Base-by-base conservation (phyloP, 2,797 vertebrate genomes). In the Phrynocephalus guinanensis region DNA sequence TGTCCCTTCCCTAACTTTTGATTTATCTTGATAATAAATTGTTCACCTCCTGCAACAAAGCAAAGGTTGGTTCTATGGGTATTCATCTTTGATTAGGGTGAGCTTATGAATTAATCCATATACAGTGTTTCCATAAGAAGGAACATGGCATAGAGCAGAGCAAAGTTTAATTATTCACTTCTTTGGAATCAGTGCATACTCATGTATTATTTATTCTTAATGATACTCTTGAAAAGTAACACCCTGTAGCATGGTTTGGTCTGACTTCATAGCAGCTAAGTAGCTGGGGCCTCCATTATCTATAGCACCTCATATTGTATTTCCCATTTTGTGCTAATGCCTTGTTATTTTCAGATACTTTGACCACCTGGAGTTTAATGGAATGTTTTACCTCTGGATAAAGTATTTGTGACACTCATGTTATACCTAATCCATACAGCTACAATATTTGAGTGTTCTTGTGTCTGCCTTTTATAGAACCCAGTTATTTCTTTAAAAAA, bases 351-450 rank as follows among this genome's bases (percentile, higher is more conserved):
- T 77, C 66, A 87, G 88, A 88, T 79, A 56, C 48, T 24, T 0
- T 0, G 73, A 68, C 71, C 5, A 88, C 68, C 77, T 88, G 70
- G 67, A 13, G 48, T 26, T 87, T 44, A 78, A 89, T 28, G 52
- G 85, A 89, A 52, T 83, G 78, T 84, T 87, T 33, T 82, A 20
- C 48, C 82, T 79, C 63, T 87, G 13, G 79, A 87, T 22, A 71
- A 92, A 83, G 60, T 85, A 16, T 75, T 93, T 91, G 78, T 75
- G 66, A 56, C 88, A 83, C 8, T 5, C 38, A 66, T 0, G 3
- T 90, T 0, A 44, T 67, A 92, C 88, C 86, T 78, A 68, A 92
- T 86, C 18, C 50, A 66, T 86, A 85, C 82, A 92, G 93, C 86
- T 84, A 90, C n/a, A n/a, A n/a, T 67, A 0, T 66, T 38, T 80